Conservation (phyloP, 2,797 vertebrate genomes). For the Sardinella longiceps region DNA sequence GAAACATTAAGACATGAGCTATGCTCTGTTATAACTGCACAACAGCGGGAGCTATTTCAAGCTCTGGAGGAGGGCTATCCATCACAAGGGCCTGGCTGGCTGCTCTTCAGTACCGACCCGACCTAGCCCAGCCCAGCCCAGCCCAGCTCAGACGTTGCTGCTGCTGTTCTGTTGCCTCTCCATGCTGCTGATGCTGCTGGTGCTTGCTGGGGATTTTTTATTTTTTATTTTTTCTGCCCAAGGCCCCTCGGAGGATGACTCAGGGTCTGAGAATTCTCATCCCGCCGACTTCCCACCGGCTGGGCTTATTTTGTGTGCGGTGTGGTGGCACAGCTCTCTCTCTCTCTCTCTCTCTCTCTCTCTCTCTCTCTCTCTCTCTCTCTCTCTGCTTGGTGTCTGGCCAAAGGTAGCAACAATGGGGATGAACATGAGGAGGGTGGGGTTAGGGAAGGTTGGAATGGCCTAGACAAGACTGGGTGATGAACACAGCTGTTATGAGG, state of each 20-base stretch:
- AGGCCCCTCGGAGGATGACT: conserved; percentile 27
- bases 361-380: too few relatives aligned
- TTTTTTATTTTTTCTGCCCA: conserved; percentile 24
- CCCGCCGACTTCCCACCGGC: conserved; percentile 18
- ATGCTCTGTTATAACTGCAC: conserved; percentile 30
- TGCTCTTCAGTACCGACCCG: not conserved
- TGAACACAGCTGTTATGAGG: not conserved
- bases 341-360: too few relatives aligned
- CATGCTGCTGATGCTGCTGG: not conserved
- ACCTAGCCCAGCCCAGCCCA: not conserved
- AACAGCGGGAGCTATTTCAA: conserved; percentile 33
- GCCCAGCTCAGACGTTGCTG: too few relatives aligned
- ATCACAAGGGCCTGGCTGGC: conserved; percentile 20
- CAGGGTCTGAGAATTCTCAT: conserved; percentile 35
- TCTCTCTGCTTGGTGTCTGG: not conserved
- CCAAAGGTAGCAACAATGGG: conserved; percentile 9
- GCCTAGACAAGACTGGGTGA: not conserved
- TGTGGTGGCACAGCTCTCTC: conserved; percentile 1
- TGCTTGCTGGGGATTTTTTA: not conserved
- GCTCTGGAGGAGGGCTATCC: conserved; percentile 28
- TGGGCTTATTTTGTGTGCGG: conserved; percentile 16
- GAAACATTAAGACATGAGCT: conserved; percentile 37
- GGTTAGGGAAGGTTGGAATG: not conserved
- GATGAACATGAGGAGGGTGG: not conserved
- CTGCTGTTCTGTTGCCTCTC: not conserved